Evolutionary conservation across 2,888 invertebrate genomes (phyloP), one percentile per base, ranked within the genome.

Genomic region (Ochlodes sylvanus): DNA sequence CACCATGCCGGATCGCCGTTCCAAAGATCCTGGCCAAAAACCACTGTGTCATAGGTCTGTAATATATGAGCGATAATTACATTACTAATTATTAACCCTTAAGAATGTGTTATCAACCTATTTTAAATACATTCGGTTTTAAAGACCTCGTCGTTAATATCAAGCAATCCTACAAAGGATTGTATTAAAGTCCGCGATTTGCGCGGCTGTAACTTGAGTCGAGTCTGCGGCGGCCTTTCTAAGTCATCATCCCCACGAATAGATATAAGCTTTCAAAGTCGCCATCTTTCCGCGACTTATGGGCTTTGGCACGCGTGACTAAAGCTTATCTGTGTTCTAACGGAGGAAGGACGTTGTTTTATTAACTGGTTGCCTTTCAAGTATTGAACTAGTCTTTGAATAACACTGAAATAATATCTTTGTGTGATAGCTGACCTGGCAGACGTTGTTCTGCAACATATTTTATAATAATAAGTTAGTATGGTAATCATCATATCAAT

Each of bases 191-290:
- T 34, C 32, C 41, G 63, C 34, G 44, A 44, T 56, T 47, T 12
- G 44, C 14, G 10, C 15, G 44, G 42, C 34, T 55, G 73, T 69
- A 72, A 75, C 70, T 17, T 15, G 63, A 72, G 69, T 50, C 66
- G 38, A 10, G 61, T 50, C 66, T 70, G 72, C 69, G 73, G 72
- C 67, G 65, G 63, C 41, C 69, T 71, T 68, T 58, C 52, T 69
- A 69, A 54, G 63, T 69, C 63, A 68, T 68, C 67, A 68, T 68
- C 68, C 68, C 14, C 38, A 52, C 62, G 14, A 62, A 52, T 42
- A 34, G 44, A 68, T 63, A 55, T 68, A 68, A 68, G 68, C 68
- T 68, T 63, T 62, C 67, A 68, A 17, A 52, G 52, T 52, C 52
- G 55, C 55, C 15, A 32, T 44, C 32, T 64, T 63, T 55, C 54